Evolutionary conservation across 2,888 invertebrate species (phyloP).

Genomic region (Cabera pusaria): DNA sequence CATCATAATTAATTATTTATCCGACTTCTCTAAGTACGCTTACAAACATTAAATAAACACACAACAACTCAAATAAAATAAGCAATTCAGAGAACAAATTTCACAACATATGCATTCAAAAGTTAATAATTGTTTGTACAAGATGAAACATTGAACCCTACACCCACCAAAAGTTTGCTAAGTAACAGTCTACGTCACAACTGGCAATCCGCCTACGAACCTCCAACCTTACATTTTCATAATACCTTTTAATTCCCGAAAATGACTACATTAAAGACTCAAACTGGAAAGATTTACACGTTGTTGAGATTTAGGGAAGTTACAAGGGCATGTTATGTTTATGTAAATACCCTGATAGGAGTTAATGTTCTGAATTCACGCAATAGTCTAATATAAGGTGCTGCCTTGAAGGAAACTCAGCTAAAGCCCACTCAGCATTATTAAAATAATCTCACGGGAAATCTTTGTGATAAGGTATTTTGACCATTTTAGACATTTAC

Average conservation of each 20-base stretch:
- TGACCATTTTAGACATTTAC: slow-evolving; percentile 5
- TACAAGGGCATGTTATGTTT: slow-evolving; percentile 41
- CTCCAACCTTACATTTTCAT: slow-evolving; percentile 20
- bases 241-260: slow-evolving; percentile 26
- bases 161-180: slow-evolving; percentile 6
- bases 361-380: slow-evolving; percentile 45
- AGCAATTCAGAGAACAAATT: slow-evolving; percentile 13
- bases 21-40: too few species aligned
- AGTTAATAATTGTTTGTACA: slow-evolving; percentile 14
- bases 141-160: slow-evolving; percentile 6
- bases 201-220: slow-evolving; percentile 12
- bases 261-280: slow-evolving; percentile 28
- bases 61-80: too few species aligned
- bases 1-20: too few species aligned
- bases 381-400: slow-evolving; percentile 34
- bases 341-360: slow-evolving; percentile 49
- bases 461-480: slow-evolving; percentile 21
- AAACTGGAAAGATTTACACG: slow-evolving; percentile 36
- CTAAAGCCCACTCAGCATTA: slow-evolving; percentile 15
- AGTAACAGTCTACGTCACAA: slow-evolving; percentile 8
- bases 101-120: slow-evolving; percentile 7
- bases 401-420: slow-evolving; percentile 12
- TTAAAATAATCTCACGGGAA: slow-evolving; percentile 18
- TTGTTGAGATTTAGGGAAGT: slow-evolving; percentile 43
- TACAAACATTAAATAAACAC: too few species aligned